Conservation (phyloP, 1,140 invertebrate species). For the Macrocentrus cingulum region DNA sequence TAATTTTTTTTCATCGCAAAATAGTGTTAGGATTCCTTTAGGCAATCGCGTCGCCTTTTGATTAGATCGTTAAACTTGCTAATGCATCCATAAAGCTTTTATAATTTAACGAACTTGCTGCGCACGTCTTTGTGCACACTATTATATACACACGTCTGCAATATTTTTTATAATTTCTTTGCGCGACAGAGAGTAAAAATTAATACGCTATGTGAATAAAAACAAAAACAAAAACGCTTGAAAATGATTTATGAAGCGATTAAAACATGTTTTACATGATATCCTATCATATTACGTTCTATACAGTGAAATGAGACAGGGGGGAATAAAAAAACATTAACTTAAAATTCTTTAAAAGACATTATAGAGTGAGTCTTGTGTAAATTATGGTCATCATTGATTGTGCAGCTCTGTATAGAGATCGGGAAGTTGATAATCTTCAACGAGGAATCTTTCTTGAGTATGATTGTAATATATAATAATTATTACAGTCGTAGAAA, state of each 20-base stretch:
- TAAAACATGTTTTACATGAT: slow-evolving; percentile 7
- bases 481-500: no score
- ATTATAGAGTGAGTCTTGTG: no score
- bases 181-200: slow-evolving; percentile 5
- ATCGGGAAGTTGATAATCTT: no score
- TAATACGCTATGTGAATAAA: not conserved
- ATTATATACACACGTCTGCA: slow-evolving; percentile 1
- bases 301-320: slow-evolving; percentile 10
- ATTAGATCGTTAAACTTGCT: slow-evolving; percentile 46
- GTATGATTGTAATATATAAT: no score
- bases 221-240: not conserved
- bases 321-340: slow-evolving; percentile 15
- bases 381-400: slow-evolving; percentile 2
- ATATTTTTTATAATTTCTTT: slow-evolving; percentile 3
- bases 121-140: no score
- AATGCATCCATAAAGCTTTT: slow-evolving; percentile 36
- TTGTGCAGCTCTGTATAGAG: no score
- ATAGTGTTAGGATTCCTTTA: slow-evolving; percentile 29
- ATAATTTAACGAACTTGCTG: slow-evolving; percentile 41
- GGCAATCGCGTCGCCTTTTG: slow-evolving; percentile 33
- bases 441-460: no score
- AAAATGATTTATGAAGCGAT: slow-evolving; percentile 1
- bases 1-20: slow-evolving; percentile 4
- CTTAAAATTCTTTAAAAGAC: slow-evolving; percentile 14
- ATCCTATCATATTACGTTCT: slow-evolving; percentile 7